phyloP scores from a whole-genome alignment of 92 coral and sea anemone genomes.

The Epizoanthus rinbou region DNA sequence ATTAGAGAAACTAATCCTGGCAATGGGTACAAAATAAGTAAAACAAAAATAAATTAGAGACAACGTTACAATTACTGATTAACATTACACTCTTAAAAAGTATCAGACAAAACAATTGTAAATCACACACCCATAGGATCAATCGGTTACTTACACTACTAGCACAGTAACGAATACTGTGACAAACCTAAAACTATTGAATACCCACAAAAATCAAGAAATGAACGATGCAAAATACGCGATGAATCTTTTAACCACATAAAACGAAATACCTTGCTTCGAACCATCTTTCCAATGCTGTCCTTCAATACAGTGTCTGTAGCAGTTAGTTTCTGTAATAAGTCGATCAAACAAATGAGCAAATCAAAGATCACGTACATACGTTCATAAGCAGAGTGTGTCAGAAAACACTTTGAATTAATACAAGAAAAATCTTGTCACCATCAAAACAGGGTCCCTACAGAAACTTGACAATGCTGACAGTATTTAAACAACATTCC shows the following conservation, averaged over 20 bases:
- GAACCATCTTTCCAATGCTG: constrained; percentile 86
- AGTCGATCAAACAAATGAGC: not conserved
- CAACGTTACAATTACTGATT: not conserved
- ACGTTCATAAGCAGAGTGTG: not conserved
- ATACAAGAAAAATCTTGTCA: not conserved
- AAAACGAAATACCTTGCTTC: constrained; percentile 72
- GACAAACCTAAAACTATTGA: no score
- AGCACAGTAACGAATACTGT: no score
- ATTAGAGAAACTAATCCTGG: no score
- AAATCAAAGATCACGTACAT: not conserved
- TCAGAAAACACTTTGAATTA: not conserved
- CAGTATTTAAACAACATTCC: no score
- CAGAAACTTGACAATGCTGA: no score
- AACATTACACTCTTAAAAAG: no score
- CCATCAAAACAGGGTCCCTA: not conserved
- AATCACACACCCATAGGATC: no score
- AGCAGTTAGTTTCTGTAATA: constrained; percentile 87
- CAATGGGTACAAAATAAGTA: no score
- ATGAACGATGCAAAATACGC: no score
- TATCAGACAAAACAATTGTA: no score
- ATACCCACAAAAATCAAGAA: no score
- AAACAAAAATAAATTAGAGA: not conserved
- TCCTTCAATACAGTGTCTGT: constrained; percentile 91
- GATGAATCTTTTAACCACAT: not conserved
- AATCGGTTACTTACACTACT: no score